Evolutionary conservation across 2,797 vertebrate genomes (phyloP), one percentile per base, ranked within the genome.

Genomic region (Australoheros facetus): DNA sequence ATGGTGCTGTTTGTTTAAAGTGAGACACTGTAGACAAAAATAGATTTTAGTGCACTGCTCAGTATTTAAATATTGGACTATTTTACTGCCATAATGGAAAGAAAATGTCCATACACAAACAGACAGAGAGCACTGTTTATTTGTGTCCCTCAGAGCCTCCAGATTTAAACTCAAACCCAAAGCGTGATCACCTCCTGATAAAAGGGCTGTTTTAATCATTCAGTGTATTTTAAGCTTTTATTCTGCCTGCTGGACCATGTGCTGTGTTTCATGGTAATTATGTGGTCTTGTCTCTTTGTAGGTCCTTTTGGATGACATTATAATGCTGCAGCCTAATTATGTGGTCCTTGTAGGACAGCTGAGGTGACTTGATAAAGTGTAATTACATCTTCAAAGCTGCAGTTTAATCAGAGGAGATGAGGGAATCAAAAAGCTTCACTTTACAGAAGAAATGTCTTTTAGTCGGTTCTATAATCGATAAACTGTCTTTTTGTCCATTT

Each of bases 391-490:
- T 66, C 17, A 71, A 62, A 74, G 8, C 42, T 58, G 2, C 32
- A 73, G 11, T 55, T 37, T 64, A 78, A 80, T 71, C 42, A 48
- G 57, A 69, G 14, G 14, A 1, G 53, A n/a, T 13, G 5, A 23
- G 54, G 28, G 12, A 72, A 70, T 17, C 0, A n/a, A 57, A 54
- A 57, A 13, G 62, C 17, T 13, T 69, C 10, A 2, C 10, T 66
- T 28, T 45, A 19, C 0, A 66, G 62, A 48, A 48, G 23, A 48
- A 28, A 30, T 13, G 0, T 28, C 5, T 48, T 66, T 28, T 0
- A 48, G 26, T 48, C 0, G 19, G 42, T 48, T 66, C 62, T 26
- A 2, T 45, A 64, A 64, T 0, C 26, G 0, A 0, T 0, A 11
- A 64, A 64, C 42, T 1, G 0, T 14, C 5, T 28, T 11, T 45